Conservation (phyloP, 2,888 invertebrate species). For the Drosophila leonis region DNA sequence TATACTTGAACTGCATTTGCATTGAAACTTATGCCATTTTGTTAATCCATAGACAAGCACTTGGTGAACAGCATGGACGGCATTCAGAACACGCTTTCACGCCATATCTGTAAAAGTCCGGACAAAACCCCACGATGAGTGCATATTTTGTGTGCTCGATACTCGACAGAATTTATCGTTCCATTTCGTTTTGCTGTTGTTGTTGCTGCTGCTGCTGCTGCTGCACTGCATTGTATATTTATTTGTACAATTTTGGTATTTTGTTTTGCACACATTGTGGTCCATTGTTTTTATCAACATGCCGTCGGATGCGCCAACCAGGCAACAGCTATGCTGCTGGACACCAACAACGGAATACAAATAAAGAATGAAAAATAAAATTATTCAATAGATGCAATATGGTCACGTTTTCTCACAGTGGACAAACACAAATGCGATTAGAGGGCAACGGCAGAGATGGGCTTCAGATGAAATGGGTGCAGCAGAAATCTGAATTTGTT, state of each 20-base stretch:
- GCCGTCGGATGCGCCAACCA: constrained; percentile 45
- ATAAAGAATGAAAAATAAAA: constrained; percentile 7
- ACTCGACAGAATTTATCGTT: constrained; percentile 53
- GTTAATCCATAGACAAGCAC: constrained; percentile 59
- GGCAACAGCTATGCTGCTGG: constrained; percentile 20
- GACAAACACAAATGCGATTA: constrained; percentile 36
- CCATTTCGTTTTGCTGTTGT: constrained; percentile 24
- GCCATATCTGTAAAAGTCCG: constrained; percentile 50
- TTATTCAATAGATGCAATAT: constrained; percentile 58
- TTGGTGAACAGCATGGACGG: constrained; percentile 47
- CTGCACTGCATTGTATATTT: constrained; percentile 51
- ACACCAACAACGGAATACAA: constrained; percentile 31
- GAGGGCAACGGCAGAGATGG: background rate
- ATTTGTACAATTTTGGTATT: constrained; percentile 56
- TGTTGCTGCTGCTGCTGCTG: constrained; percentile 14
- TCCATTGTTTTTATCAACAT: constrained; percentile 67
- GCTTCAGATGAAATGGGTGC: constrained; percentile 2
- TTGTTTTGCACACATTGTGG: constrained; percentile 62
- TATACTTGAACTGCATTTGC: background rate
- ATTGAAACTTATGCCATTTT: constrained; percentile 40
- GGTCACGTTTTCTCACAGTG: constrained; percentile 29
- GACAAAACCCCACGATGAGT: constrained; percentile 53
- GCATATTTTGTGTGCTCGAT: constrained; percentile 58
- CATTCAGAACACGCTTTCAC: constrained; percentile 52
- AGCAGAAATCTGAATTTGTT: background rate